Percentiles rank a stretch among this genome's conserved stretches.
These are phyloP conservation scores for Mola mola DNA, from an alignment of 2,113 vertebrate species.

Conservation along the genomic window DNA sequence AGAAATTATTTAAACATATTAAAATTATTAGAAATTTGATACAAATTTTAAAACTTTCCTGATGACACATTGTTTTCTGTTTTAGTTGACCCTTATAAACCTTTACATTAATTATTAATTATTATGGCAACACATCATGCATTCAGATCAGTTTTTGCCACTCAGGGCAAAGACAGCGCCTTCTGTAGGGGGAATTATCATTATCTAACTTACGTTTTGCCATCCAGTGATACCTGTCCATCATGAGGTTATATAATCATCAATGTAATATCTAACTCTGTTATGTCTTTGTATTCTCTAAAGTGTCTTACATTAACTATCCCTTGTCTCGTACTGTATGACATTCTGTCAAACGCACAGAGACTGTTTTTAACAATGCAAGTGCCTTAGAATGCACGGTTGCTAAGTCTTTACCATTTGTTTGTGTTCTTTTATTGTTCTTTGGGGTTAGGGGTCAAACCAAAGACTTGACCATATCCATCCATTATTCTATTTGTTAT, in stretches of 20 bases:
- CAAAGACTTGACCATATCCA: conserved; percentile 25
- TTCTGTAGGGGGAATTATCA: conserved; percentile 11
- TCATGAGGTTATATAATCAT: conserved; percentile 20
- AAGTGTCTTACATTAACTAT: conserved; percentile 39
- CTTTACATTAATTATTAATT: neutral
- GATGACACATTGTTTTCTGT: neutral
- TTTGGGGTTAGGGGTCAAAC: too few relatives aligned
- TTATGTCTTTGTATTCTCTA: conserved; percentile 26
- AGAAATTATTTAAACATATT: too few relatives aligned
- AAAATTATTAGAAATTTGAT: too few relatives aligned
- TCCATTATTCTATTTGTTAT: conserved; percentile 27
- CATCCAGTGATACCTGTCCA: conserved; percentile 39
- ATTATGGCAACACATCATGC: conserved; percentile 1
- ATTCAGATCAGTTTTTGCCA: conserved; percentile 5
- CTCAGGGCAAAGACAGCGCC: conserved; percentile 12
- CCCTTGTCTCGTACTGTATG: conserved; percentile 53
- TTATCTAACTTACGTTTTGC: conserved; percentile 18
- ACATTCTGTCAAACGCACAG: conserved; percentile 40
- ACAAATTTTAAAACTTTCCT: too few relatives aligned
- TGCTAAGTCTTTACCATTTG: conserved; percentile 35
- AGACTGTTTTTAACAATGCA: conserved; percentile 56
- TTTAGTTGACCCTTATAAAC: neutral
- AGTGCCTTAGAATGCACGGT: conserved; percentile 69
- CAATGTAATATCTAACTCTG: conserved; percentile 37
- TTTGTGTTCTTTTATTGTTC: conserved; percentile 1